These are phyloP conservation scores for Epicampocera succincta DNA, from an alignment of 2,888 invertebrate species.

Conservation along the genomic window DNA sequence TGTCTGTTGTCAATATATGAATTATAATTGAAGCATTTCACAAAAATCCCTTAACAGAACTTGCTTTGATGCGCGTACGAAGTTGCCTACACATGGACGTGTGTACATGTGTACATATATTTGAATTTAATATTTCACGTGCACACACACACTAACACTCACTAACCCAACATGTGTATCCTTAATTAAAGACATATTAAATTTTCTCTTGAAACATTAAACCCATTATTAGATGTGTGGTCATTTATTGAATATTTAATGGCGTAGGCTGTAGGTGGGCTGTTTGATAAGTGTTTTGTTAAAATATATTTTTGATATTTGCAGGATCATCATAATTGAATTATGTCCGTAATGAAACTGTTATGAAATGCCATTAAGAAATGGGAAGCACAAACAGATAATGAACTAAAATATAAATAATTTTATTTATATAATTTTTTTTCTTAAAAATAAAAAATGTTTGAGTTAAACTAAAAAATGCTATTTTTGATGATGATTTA, in stretches of 20 bases:
- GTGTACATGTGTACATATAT: not conserved
- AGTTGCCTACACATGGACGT: not conserved
- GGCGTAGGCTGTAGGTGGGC: not conserved
- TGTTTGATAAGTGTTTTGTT: not conserved
- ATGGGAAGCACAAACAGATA: too few relatives aligned
- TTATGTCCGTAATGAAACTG: too few relatives aligned
- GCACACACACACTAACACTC: not conserved
- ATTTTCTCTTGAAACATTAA: slow-evolving; percentile 57
- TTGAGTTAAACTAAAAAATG: too few relatives aligned
- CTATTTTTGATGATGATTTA: too few relatives aligned
- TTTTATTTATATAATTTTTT: too few relatives aligned
- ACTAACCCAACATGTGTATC: slow-evolving; percentile 5
- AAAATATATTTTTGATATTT: too few relatives aligned
- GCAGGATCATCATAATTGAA: not conserved
- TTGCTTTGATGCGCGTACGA: not conserved
- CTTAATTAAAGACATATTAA: slow-evolving; percentile 49
- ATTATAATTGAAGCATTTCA: slow-evolving; percentile 38
- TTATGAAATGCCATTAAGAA: too few relatives aligned
- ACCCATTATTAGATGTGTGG: slow-evolving; percentile 52
- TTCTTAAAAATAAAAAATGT: too few relatives aligned
- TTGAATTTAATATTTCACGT: slow-evolving; percentile 7
- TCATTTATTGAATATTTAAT: slow-evolving; percentile 23
- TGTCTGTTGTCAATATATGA: not conserved
- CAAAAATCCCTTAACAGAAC: slow-evolving; percentile 12
- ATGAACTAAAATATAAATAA: too few relatives aligned